Base-by-base conservation (phyloP, 2,113 vertebrate genomes). In the Dasypus novemcinctus region DNA sequence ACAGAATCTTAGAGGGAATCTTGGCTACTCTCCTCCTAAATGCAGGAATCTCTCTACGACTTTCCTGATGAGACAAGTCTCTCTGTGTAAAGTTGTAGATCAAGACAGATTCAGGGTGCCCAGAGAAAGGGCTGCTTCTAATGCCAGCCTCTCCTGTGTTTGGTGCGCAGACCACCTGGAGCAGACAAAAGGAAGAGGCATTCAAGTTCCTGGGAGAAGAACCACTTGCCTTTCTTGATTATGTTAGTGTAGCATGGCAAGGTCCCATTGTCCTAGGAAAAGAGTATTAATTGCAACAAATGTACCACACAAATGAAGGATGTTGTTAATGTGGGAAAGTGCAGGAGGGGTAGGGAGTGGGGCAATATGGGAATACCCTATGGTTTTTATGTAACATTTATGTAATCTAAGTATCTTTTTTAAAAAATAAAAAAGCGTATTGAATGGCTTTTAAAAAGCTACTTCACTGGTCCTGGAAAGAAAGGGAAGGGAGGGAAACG, bases 1-100 rank as follows among this genome's bases (percentile, higher is more conserved):
- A 88, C 5, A 88, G 66, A 71, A 43, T 11, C 31, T 61, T 41
- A 88, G 63, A 63, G n/a, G 92, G 69, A 80, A 33, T 17, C 82
- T 63, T n/a, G 15, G 21, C 49, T 25, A 14, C 52, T 68, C 18
- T 85, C 18, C 7, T 21, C 43, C 13, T 6, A 5, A 27, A 5
- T 31, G 36, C 43, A 84, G 31, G 43, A 78, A 43, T 61, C 10
- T 29, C 27, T 93, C 46, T 64, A 57, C 54, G 6, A 57, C 54
- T 20, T 57, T 57, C 54, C 18, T 57, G 54, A 57, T 57, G 18
- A 57, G 3, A 21, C 54, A 57, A 57, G 18, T 57, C 54, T 5
- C 20, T 57, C 54, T 57, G 54, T 57, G 6, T 57, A 18, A 57
- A 57, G 20, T 57, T 57, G 54, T 20, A 6, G 54, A 21, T 57